Evolutionary conservation across 2,113 vertebrate genomes (phyloP).

Genomic region (Channa maculata): DNA sequence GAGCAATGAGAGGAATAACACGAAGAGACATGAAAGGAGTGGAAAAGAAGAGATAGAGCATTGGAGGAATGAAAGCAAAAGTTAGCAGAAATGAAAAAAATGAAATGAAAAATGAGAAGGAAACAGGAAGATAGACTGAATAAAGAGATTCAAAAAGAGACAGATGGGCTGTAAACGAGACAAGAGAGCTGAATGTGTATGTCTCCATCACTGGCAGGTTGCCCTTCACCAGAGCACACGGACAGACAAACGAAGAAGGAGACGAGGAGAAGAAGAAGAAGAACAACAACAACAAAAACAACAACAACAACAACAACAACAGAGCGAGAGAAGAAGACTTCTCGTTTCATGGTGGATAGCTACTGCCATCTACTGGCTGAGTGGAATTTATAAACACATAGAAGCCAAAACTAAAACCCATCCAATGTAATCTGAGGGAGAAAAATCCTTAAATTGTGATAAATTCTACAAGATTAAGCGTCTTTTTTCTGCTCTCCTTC

Average conservation of each 20-base stretch:
- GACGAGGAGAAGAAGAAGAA: background rate
- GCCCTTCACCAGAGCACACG: conserved; percentile 32
- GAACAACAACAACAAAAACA: no score
- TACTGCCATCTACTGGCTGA: conserved; percentile 81
- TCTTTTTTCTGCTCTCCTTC: no score
- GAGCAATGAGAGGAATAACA: background rate
- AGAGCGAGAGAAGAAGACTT: background rate
- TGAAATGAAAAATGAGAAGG: no score
- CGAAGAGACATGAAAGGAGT: no score
- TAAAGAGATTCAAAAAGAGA: background rate
- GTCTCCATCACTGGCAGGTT: conserved; percentile 18
- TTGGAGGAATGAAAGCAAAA: no score
- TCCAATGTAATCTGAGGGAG: no score
- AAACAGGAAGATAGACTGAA: background rate
- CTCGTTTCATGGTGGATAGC: conserved; percentile 47
- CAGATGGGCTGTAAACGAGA: background rate
- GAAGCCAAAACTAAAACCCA: background rate
- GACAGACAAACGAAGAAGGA: background rate
- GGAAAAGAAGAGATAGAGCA: no score
- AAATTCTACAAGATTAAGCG: no score
- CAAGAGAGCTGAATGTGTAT: conserved; percentile 1
- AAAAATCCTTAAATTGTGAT: no score
- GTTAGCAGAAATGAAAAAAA: no score
- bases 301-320: background rate
- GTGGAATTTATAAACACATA: background rate